Conservation (phyloP, 1,140 invertebrate genomes). For the Potamilus streckersoni region DNA sequence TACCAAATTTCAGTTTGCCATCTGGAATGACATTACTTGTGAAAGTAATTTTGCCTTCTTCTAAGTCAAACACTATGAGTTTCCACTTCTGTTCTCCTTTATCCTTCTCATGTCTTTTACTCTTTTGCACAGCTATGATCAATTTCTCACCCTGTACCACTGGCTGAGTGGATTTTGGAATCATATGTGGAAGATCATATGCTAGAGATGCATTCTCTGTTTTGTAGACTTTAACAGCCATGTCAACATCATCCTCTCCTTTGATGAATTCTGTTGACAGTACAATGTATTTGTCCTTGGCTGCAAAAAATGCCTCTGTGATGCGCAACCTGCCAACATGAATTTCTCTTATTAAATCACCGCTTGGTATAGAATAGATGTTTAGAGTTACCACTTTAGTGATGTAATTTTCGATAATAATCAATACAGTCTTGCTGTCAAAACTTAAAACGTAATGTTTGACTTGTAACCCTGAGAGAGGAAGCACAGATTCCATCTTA, state of each 20-base stretch:
- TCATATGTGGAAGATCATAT: constrained; percentile 22
- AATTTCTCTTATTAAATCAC: neutral
- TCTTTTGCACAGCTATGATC: constrained; percentile 10
- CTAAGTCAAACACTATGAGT: constrained; percentile 27
- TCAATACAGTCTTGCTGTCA: too few species aligned
- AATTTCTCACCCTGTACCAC: constrained; percentile 15
- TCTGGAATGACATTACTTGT: constrained; percentile 11
- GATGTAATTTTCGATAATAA: neutral
- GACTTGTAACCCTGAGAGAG: constrained; percentile 32
- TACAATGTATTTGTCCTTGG: constrained; percentile 17
- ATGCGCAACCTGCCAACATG: constrained; percentile 12
- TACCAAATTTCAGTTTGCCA: constrained; percentile 14
- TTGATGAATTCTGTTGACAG: too few species aligned
- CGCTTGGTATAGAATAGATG: neutral
- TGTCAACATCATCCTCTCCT: neutral
- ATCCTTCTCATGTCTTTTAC: neutral
- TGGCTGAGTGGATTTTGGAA: constrained; percentile 25
- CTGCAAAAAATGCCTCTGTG: constrained; percentile 23
- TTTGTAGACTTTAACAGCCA: neutral
- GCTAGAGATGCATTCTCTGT: neutral
- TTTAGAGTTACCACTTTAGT: constrained; percentile 19
- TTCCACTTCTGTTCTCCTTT: constrained; percentile 22
- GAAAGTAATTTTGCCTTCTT: constrained; percentile 22
- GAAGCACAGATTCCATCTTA: constrained; percentile 9
- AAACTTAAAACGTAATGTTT: constrained; percentile 23